Conservation (phyloP, 2,888 invertebrate species). For the Limnephilus marmoratus region DNA sequence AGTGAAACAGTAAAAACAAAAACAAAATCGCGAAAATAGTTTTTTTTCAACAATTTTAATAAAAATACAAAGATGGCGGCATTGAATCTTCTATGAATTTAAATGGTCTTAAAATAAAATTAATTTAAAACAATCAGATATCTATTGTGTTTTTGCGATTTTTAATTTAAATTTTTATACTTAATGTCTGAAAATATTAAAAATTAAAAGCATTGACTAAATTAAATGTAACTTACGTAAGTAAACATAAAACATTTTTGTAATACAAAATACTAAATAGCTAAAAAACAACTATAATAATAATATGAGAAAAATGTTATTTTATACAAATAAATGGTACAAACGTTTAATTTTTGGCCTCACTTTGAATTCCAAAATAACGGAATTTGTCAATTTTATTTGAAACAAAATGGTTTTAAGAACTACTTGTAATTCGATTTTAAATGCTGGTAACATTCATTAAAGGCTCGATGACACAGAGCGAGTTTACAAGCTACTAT, state of each 20-base stretch:
- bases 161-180: neutral
- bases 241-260: slow-evolving; percentile 4
- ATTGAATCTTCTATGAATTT: neutral
- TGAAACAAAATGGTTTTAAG: neutral
- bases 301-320: neutral
- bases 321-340: slow-evolving; percentile 23
- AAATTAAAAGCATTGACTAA: slow-evolving; percentile 33
- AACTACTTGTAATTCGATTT: no score
- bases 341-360: slow-evolving; percentile 21
- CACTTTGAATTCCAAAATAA: slow-evolving; percentile 19
- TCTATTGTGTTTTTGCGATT: neutral
- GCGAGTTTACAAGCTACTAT: no score
- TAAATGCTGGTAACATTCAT: no score
- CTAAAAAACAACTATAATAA: neutral
- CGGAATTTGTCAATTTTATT: slow-evolving; percentile 13
- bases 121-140: neutral
- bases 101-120: neutral
- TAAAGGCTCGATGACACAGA: no score
- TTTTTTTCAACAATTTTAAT: neutral
- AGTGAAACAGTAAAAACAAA: no score
- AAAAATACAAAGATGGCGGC: neutral
- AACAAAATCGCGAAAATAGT: no score
- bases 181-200: neutral
- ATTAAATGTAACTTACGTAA: neutral
- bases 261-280: neutral